Percentiles rank a stretch among this genome's conserved stretches.
phyloP scores from a whole-genome alignment of 2,888 invertebrate species.

The Caenorhabditis sinica region DNA sequence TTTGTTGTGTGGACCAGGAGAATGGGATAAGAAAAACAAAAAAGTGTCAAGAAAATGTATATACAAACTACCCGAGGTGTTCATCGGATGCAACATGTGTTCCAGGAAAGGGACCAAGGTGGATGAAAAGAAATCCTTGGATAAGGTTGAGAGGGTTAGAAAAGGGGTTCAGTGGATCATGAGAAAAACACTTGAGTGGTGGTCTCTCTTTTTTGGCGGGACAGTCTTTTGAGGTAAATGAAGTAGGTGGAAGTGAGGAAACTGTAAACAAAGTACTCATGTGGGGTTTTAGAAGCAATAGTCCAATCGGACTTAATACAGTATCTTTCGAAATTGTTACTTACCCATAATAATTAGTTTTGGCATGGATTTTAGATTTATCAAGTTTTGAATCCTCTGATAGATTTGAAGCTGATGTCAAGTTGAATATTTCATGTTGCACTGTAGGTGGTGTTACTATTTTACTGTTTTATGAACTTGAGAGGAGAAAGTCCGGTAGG shows the following conservation, averaged over 20 bases:
- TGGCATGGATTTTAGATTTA: too few species aligned
- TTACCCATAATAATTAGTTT: too few species aligned
- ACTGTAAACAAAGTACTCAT: not conserved
- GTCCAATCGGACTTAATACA: too few species aligned
- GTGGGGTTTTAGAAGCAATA: too few species aligned
- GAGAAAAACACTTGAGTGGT: constrained; percentile 34
- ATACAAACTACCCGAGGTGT: constrained; percentile 11
- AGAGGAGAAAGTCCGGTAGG: too few species aligned
- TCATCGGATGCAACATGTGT: constrained; percentile 50
- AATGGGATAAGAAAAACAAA: not conserved
- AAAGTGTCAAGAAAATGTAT: constrained; percentile 61
- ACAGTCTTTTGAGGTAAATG: not conserved
- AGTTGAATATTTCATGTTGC: too few species aligned
- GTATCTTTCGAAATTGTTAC: too few species aligned
- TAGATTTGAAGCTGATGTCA: too few species aligned
- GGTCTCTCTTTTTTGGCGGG: not conserved
- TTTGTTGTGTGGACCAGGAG: not conserved
- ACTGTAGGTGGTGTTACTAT: too few species aligned
- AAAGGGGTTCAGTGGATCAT: not conserved
- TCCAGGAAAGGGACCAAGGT: constrained; percentile 5
- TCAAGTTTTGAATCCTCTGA: too few species aligned
- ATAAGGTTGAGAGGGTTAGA: constrained; percentile 8
- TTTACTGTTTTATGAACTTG: too few species aligned
- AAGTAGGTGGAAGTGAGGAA: not conserved
- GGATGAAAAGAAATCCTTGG: not conserved